These are phyloP conservation scores for Mesopsocus fuscifrons DNA, from an alignment of 2,888 invertebrate species.

Conservation along the genomic window DNA sequence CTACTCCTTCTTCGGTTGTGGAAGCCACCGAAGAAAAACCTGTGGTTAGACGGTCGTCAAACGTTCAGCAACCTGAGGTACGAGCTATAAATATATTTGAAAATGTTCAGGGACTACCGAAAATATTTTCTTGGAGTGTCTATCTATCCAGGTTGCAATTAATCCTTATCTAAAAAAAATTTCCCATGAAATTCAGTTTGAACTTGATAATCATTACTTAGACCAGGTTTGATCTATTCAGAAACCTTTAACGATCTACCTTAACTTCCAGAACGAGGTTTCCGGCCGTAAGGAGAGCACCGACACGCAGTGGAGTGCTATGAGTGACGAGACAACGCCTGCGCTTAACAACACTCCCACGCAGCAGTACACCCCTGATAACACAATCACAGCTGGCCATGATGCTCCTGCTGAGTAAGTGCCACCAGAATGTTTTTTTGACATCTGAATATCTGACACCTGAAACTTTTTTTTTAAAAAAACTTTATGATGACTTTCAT, in stretches of 20 bases:
- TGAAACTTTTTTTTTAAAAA: no score
- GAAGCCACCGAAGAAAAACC: not conserved
- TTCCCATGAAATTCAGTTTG: not conserved
- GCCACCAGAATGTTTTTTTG: no score
- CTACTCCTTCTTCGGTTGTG: no score
- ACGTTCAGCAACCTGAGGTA: not conserved
- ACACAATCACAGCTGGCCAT: conserved; percentile 8
- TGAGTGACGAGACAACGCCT: conserved; percentile 8
- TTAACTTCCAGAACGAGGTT: conserved; percentile 2
- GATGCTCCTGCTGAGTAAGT: not conserved
- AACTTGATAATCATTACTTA: not conserved
- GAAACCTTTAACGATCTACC: no score
- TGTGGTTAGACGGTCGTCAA: not conserved
- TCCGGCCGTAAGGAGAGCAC: conserved; percentile 3
- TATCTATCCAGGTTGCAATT: not conserved
- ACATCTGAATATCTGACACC: no score
- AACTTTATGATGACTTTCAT: no score
- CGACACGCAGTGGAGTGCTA: conserved; percentile 10
- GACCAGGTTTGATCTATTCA: no score
- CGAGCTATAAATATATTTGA: no score
- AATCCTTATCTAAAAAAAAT: not conserved
- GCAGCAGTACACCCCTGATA: conserved; percentile 12
- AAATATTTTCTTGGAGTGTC: no score
- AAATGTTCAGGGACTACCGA: no score
- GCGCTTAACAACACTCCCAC: conserved; percentile 8